phyloP scores from a whole-genome alignment of 2,113 vertebrate species.

The Alectura lathami region DNA sequence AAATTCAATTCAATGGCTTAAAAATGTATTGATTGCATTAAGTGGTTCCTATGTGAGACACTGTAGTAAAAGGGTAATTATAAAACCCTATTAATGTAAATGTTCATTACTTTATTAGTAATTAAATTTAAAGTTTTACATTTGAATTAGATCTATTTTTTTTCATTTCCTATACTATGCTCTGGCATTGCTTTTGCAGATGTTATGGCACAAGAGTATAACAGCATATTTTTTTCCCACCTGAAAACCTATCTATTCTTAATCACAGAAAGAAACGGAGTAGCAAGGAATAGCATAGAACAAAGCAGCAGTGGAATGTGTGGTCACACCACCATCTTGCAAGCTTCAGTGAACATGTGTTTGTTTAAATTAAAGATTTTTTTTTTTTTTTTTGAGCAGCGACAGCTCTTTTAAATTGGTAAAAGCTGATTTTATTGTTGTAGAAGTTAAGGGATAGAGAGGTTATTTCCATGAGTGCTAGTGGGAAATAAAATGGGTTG shows the following conservation, averaged over 20 bases:
- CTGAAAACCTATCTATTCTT: accelerated
- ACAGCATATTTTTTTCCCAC: neutral
- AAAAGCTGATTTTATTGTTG: neutral
- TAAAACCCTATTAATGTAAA: neutral
- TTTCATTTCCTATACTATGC: neutral
- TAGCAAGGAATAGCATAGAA: neutral
- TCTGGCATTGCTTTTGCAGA: neutral
- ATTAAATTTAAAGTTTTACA: neutral
- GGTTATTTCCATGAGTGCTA: constrained; percentile 1
- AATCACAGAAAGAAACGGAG: neutral
- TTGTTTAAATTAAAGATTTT: neutral
- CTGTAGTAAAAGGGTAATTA: neutral
- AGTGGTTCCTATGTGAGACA: neutral
- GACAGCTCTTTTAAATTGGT: neutral
- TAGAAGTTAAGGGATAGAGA: neutral
- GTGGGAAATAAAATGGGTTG: constrained; percentile 13
- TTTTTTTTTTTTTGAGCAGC: neutral
- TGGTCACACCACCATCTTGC: neutral
- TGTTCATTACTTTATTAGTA: neutral
- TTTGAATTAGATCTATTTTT: neutral
- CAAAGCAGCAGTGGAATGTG: neutral
- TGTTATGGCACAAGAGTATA: neutral
- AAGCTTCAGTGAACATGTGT: neutral
- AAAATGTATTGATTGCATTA: neutral
- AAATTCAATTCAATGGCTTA: neutral